phyloP scores from a whole-genome alignment of 2,888 invertebrate species.

The Dolomedes plantarius region DNA sequence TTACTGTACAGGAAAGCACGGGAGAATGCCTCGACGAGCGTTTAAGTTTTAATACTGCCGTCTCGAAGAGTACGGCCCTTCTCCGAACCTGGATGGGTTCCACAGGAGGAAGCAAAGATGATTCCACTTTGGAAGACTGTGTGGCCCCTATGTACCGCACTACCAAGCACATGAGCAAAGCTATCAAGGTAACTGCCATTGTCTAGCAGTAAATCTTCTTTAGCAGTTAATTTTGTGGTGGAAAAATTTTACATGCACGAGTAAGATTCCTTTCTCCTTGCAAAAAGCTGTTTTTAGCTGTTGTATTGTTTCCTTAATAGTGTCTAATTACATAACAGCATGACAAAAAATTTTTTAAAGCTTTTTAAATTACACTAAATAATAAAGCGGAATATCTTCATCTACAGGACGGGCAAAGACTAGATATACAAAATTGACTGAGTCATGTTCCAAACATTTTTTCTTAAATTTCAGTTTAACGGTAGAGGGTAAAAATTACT shows the following conservation, averaged over 20 bases:
- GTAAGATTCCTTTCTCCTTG: not conserved
- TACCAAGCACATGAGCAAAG: constrained; percentile 80
- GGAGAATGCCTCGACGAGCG: not conserved
- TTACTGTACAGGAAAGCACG: not conserved
- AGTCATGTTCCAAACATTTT: too few relatives aligned
- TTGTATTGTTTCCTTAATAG: too few relatives aligned
- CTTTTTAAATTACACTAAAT: too few relatives aligned
- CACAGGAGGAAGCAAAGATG: constrained; percentile 43
- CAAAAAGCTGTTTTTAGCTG: too few relatives aligned
- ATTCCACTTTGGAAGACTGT: constrained; percentile 78
- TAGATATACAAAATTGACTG: too few relatives aligned
- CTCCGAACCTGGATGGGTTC: constrained; percentile 57
- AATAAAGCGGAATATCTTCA: too few relatives aligned
- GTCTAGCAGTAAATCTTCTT: too few relatives aligned
- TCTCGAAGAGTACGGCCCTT: constrained; percentile 51
- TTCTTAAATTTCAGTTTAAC: too few relatives aligned
- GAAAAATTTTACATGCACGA: not conserved
- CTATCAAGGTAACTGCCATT: constrained; percentile 81
- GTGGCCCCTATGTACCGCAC: constrained; percentile 81
- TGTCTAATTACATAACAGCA: too few relatives aligned
- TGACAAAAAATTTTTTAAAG: too few relatives aligned
- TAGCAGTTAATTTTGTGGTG: not conserved
- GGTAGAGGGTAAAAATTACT: too few relatives aligned
- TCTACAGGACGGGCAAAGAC: too few relatives aligned
- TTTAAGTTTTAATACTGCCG: constrained; percentile 41